These are phyloP conservation scores for Pocillopora verrucosa DNA, from an alignment of 64 coral and sea anemone genomes.

Conservation along the genomic window DNA sequence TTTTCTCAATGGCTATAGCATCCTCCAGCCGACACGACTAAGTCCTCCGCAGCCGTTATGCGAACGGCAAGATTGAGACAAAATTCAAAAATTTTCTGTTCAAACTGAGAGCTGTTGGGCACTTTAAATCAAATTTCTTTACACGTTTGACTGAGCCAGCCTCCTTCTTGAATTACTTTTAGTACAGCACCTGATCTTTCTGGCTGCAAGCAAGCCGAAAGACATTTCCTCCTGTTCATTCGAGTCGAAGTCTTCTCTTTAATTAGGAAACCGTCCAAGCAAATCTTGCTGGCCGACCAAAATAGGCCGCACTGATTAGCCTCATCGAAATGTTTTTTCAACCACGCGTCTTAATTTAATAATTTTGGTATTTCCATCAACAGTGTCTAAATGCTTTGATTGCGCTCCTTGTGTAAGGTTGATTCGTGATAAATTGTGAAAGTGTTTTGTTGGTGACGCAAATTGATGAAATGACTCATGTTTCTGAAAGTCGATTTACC, in stretches of 20 bases:
- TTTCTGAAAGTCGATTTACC: neutral
- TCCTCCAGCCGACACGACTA: no score
- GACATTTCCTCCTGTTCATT: neutral
- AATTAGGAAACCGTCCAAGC: neutral
- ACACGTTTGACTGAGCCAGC: no score
- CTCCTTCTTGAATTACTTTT: no score
- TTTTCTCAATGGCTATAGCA: no score
- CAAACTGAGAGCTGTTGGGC: no score
- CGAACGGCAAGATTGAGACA: no score
- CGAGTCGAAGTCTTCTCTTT: neutral
- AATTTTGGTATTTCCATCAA: constrained; percentile 31
- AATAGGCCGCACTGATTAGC: neutral
- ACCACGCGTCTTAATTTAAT: neutral
- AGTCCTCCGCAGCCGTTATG: no score
- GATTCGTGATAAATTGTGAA: neutral
- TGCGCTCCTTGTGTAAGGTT: neutral
- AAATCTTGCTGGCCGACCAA: no score
- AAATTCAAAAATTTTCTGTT: no score
- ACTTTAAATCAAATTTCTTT: no score
- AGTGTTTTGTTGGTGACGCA: neutral
- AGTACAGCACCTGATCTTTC: no score
- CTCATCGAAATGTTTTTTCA: neutral
- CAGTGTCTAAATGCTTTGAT: neutral
- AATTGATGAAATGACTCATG: neutral
- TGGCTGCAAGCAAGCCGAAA: no score